Percentiles rank a stretch among this genome's conserved stretches.
Evolutionary conservation across 2,797 vertebrate species (phyloP).

Genomic region (Phrynocephalus vlangalii): DNA sequence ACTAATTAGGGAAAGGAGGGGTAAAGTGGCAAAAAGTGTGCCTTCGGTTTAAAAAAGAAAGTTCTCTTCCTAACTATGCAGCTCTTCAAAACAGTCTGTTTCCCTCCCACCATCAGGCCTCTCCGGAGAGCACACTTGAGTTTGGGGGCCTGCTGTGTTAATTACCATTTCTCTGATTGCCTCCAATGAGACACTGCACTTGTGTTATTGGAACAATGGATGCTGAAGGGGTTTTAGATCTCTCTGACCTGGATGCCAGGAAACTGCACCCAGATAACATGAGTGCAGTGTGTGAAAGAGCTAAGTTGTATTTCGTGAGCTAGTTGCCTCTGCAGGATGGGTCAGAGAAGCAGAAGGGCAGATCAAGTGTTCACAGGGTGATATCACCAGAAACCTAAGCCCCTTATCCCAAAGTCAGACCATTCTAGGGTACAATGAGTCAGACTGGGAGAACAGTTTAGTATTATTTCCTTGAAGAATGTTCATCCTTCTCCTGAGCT

Average conservation of each 20-base stretch:
- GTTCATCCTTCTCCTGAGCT: neutral
- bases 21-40: slow-evolving; percentile 35
- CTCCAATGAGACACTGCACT: slow-evolving; percentile 23
- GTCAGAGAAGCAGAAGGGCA: neutral
- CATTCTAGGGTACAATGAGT: neutral
- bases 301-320: neutral
- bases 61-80: slow-evolving; percentile 6
- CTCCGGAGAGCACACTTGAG: slow-evolving; percentile 19
- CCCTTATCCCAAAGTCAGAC: rapidly evolving
- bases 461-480: neutral
- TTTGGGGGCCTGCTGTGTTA: slow-evolving; percentile 62
- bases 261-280: neutral
- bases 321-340: neutral
- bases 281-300: rapidly evolving
- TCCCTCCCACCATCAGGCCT: slow-evolving; percentile 23
- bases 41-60: slow-evolving; percentile 16
- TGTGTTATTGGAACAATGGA: slow-evolving; percentile 50
- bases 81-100: slow-evolving; percentile 35
- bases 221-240: slow-evolving; percentile 25
- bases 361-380: neutral
- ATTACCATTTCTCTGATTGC: slow-evolving; percentile 65
- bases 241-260: neutral
- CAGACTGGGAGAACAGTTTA: neutral
- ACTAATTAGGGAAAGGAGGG: slow-evolving; percentile 14
- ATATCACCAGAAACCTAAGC: neutral